Evolutionary conservation across 2,888 invertebrate species (phyloP), one percentile per base, ranked within the genome.

Genomic region (Callosobruchus maculatus): DNA sequence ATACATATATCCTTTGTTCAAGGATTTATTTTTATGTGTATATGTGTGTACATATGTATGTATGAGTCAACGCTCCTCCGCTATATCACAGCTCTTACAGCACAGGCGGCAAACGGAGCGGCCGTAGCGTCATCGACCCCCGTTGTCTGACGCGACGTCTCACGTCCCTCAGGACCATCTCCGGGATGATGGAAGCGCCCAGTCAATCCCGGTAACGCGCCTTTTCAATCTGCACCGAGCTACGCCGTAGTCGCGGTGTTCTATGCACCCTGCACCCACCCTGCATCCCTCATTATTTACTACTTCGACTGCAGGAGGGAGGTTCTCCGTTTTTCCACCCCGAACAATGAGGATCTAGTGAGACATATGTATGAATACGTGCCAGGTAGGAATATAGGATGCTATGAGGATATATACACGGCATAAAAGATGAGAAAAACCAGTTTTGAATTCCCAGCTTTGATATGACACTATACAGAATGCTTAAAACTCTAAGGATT

Each of bases 191-290:
- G 85, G 85, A 85, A 83, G 83, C 84, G 82, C 81, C 82, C 82
- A 85, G 85, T 86, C 86, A 85, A 86, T 86, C 85, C 84, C 81
- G 84, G 85, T 86, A 84, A 85, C 85, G 85, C 85, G 85, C 83
- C 85, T 86, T 86, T 86, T 86, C 86, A 86, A 86, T 86, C 85
- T 85, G 83, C 85, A 81, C 79, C 83, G 83, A 83, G 83, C 82
- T 81, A 81, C 49, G 49, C 18, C n/a, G n/a, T n/a, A n/a, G n/a
- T n/a, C n/a, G n/a, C n/a, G n/a, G n/a, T n/a, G n/a, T n/a, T 49
- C 49, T 49, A 49, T 49, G 49, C 49, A 49, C 13, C 49, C 49
- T 7, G 26, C 26, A 2, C 4, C 49, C 18, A 13, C 49, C 81
- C 79, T 79, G 82, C 83, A 80, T 74, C 84, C 83, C 81, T 83